Evolutionary conservation across 2,888 invertebrate genomes (phyloP), one percentile per base, ranked within the genome.

Genomic region (Chymomyza fuscimana): DNA sequence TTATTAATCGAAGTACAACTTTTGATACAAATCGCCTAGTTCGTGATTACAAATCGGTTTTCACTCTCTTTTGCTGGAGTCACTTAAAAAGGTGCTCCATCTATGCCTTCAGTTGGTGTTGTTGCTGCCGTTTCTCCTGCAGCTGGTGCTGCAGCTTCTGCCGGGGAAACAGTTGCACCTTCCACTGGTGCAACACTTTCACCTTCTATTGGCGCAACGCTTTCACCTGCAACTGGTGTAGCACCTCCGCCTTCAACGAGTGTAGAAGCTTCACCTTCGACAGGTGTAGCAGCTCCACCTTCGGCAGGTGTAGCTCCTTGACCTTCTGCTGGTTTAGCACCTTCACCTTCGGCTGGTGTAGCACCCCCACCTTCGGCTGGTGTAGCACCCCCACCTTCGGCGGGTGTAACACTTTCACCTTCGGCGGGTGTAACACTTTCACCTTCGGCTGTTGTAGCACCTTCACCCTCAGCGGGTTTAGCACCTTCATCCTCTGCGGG

Each of bases 1-100:
- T 70, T 74, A 54, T 50, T 60, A 58, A 52, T 52, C 46, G 54
- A 61, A 54, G 29, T 69, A 52, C 15, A 56, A 51, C 16, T 66
- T 69, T 29, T 61, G 16, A 40, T 58, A 54, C 10, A 9, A 12
- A 4, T 69, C 16, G 9, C 36, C 40, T 10, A 40, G 40, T 10
- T 40, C 40, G 40, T 40, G 3, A 40, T 40, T 40, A 40, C 10
- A 10, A 40, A 40, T 40, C 7, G 60, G 12, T 22, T 22, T 32
- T 5, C 59, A 25, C n/a, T 29, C 60, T 25, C 25, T 61, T 36
- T 40, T 16, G 22, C 63, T 29, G 63, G 62, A 40, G 50, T n/a
- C 15, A 22, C 63, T 2, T 32, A 16, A 6, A n/a, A 16, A n/a
- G 62, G n/a, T 62, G 62, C 16, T 6, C 62, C 40, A 12, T 51